A percentile compares a stretch with the other conserved stretches of the same genome.
phyloP scores from a whole-genome alignment of 2,888 invertebrate genomes.

The Noctua fimbriata region DNA sequence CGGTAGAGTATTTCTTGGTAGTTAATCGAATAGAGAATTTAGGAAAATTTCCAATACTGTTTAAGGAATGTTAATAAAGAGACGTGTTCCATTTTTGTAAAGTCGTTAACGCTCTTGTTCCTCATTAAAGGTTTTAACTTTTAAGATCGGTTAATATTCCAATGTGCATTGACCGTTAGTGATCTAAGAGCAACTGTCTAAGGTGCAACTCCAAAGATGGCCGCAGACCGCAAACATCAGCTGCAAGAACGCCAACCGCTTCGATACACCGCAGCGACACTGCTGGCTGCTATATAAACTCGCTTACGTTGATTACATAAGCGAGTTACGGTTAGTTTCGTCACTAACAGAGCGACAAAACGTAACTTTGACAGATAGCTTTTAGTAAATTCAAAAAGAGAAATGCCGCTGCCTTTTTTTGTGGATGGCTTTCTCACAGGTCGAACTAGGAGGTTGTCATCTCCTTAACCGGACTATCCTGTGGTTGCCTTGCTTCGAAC shows the following conservation, averaged over 20 bases:
- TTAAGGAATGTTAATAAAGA: conserved; percentile 13
- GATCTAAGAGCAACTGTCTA: conserved; percentile 18
- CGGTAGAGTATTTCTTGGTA: conserved; percentile 37
- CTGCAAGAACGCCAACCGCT: background rate
- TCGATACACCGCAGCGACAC: background rate
- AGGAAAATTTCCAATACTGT: conserved; percentile 15
- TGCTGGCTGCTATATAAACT: background rate
- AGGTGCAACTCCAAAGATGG: background rate
- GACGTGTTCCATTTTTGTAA: conserved; percentile 28
- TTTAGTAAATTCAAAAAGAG: background rate
- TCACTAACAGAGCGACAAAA: background rate
- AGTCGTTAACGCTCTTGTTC: background rate
- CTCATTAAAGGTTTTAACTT: background rate
- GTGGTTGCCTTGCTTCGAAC: background rate
- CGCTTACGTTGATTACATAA: background rate
- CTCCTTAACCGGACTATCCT: background rate
- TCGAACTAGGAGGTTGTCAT: background rate
- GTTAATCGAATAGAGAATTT: conserved; percentile 42
- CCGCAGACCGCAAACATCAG: background rate
- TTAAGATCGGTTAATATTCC: conserved; percentile 6
- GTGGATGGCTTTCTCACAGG: background rate
- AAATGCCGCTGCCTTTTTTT: background rate
- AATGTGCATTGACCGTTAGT: conserved; percentile 17
- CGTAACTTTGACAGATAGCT: background rate
- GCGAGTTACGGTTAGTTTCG: no score